These are phyloP conservation scores for Melanogrammus aeglefinus DNA, from an alignment of 2,797 vertebrate species.

Conservation along the genomic window DNA sequence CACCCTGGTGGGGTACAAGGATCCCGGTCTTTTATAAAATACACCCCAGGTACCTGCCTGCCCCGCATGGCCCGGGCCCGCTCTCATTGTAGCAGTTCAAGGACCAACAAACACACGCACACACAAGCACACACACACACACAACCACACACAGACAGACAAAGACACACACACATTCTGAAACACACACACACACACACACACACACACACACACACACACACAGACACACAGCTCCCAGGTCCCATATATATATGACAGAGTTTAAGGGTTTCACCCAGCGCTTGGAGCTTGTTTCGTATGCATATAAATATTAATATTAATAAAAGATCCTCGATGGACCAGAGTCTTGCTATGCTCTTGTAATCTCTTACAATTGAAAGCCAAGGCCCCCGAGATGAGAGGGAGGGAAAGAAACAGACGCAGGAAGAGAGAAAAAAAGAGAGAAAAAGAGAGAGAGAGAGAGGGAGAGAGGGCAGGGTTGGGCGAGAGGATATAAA, in stretches of 20 bases:
- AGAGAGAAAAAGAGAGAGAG: slow-evolving; percentile 39
- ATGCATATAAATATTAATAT: slow-evolving; percentile 83
- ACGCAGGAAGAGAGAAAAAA: slow-evolving; percentile 32
- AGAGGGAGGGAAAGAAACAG: slow-evolving; percentile 44
- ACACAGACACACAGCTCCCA: slow-evolving; percentile 32
- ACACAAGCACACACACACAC: background rate
- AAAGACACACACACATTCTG: background rate
- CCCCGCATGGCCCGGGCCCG: slow-evolving; percentile 53
- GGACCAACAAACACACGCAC: slow-evolving; percentile 24
- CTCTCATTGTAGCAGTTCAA: slow-evolving; percentile 44
- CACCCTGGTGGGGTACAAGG: slow-evolving; percentile 45
- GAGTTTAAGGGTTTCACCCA: slow-evolving; percentile 56
- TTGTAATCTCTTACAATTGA: slow-evolving; percentile 79
- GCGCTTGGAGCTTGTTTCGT: slow-evolving; percentile 72
- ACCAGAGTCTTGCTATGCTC: slow-evolving; percentile 71
- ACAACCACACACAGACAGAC: slow-evolving; percentile 9
- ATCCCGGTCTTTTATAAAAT: slow-evolving; percentile 45
- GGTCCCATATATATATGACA: slow-evolving; percentile 41
- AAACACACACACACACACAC: slow-evolving; percentile 11
- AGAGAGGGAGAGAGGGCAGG: slow-evolving; percentile 39
- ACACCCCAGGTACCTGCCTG: slow-evolving; percentile 22
- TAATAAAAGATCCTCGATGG: slow-evolving; percentile 75
- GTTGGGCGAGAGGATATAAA: slow-evolving; percentile 56
- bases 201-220: slow-evolving; percentile 14
- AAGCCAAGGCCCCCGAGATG: slow-evolving; percentile 74